Evolutionary conservation across 23 tunicate species (phyloP).

Genomic region (Halocynthia roretzi): DNA sequence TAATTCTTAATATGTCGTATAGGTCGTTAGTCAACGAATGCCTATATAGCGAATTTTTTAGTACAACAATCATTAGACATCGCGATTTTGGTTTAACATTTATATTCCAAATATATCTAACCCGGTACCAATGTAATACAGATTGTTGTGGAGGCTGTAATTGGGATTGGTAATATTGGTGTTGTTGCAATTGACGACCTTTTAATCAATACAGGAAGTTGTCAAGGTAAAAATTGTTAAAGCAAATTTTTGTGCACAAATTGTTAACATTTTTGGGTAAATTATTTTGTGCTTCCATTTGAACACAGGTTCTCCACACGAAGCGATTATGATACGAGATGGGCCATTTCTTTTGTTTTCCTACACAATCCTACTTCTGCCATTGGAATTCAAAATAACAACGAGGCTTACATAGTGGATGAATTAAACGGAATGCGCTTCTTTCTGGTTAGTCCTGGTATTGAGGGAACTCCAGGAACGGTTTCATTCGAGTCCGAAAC

Average conservation of each 20-base stretch:
- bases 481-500: slow-evolving; percentile 64
- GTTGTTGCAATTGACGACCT: slow-evolving; percentile 61
- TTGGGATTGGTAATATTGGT: slow-evolving; percentile 41
- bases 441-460: slow-evolving; percentile 48
- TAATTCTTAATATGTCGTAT: too few species aligned
- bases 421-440: slow-evolving; percentile 20
- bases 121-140: neutral
- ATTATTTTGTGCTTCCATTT: slow-evolving; percentile 1
- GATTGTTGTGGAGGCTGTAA: slow-evolving; percentile 42
- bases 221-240: slow-evolving; percentile 21
- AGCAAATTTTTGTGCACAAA: neutral
- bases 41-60: neutral
- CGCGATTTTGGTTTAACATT: too few species aligned
- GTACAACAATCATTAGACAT: too few species aligned
- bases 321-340: slow-evolving; percentile 24
- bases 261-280: neutral
- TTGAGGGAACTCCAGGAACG: slow-evolving; percentile 28
- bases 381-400: slow-evolving; percentile 25
- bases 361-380: slow-evolving; percentile 46
- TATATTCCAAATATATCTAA: too few species aligned
- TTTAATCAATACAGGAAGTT: slow-evolving; percentile 8
- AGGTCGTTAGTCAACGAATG: too few species aligned
- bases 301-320: slow-evolving; percentile 24
- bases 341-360: slow-evolving; percentile 51
- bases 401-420: slow-evolving; percentile 31